These are phyloP conservation scores for Sphaeridia pumilis DNA, from an alignment of 2,888 invertebrate genomes.

Conservation along the genomic window DNA sequence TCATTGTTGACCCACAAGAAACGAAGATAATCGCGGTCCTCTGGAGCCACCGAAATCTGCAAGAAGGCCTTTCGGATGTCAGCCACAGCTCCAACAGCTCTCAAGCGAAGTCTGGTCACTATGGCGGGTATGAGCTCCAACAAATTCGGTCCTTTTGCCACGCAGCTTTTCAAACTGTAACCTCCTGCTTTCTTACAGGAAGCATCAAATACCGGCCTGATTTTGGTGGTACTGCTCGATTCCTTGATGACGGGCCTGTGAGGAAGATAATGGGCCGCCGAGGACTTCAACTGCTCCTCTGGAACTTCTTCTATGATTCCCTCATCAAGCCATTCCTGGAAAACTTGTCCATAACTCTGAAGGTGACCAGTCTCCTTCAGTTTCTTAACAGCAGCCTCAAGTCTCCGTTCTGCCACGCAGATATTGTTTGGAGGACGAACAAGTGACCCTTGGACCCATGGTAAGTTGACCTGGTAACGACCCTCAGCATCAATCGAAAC, in stretches of 20 bases:
- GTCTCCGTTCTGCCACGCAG: constrained; percentile 3
- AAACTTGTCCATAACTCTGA: constrained; percentile 3
- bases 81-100: constrained; percentile 25
- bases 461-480: constrained; percentile 37
- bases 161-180: constrained; percentile 31
- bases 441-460: constrained; percentile 37
- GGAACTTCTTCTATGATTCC: constrained; percentile 36
- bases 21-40: constrained; percentile 35
- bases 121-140: constrained; percentile 27
- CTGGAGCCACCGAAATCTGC: constrained; percentile 32
- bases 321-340: constrained; percentile 12
- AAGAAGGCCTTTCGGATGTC: constrained; percentile 38
- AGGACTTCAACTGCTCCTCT: too few relatives aligned
- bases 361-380: not conserved
- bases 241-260: constrained; percentile 34
- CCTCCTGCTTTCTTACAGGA: constrained; percentile 4
- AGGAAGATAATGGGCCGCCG: constrained; percentile 18
- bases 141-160: constrained; percentile 29
- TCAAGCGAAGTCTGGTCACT: constrained; percentile 17
- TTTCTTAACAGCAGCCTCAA: constrained; percentile 1
- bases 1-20: constrained; percentile 28
- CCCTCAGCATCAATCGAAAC: constrained; percentile 33
- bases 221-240: constrained; percentile 23
- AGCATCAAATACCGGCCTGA: constrained; percentile 26
- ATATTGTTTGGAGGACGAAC: constrained; percentile 25